phyloP scores from a whole-genome alignment of 2,113 vertebrate species.

The Labeo rohita region DNA sequence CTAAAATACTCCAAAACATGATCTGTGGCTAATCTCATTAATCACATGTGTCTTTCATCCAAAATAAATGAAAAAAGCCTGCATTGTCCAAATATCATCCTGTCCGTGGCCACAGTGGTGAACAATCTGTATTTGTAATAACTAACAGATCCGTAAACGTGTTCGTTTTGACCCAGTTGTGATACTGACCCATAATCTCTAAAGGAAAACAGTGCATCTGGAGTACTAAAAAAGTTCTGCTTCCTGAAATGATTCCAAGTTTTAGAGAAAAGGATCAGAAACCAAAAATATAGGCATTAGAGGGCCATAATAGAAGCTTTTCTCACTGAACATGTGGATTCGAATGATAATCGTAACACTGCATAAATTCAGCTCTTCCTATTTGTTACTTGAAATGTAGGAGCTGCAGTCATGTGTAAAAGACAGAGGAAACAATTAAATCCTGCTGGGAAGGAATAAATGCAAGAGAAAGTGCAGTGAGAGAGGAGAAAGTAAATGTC shows the following conservation, averaged over 20 bases:
- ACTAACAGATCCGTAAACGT: conserved; percentile 22
- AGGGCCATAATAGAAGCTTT: neutral
- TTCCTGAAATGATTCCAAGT: neutral
- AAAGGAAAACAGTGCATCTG: neutral
- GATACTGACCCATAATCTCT: conserved; percentile 21
- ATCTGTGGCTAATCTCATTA: conserved; percentile 40
- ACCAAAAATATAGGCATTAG: neutral
- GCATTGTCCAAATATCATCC: conserved; percentile 19
- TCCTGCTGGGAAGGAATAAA: conserved; percentile 26
- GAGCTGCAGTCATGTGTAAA: neutral
- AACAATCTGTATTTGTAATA: conserved; percentile 33
- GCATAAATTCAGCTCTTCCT: conserved; percentile 20
- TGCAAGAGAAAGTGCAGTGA: conserved; percentile 17
- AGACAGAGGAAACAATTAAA: conserved; percentile 22
- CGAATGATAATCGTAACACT: conserved; percentile 16
- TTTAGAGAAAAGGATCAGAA: conserved; percentile 1
- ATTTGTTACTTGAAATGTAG: neutral
- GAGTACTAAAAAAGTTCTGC: neutral
- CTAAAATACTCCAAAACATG: conserved; percentile 43
- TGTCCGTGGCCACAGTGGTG: neutral
- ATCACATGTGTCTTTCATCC: conserved; percentile 40
- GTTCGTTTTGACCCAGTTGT: neutral
- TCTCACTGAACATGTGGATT: conserved; percentile 24
- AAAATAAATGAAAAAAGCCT: conserved; percentile 15
- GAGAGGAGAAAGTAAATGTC: conserved; percentile 51